Evolutionary conservation across 2,113 vertebrate genomes (phyloP).

Genomic region (Phodopus roborovskii): DNA sequence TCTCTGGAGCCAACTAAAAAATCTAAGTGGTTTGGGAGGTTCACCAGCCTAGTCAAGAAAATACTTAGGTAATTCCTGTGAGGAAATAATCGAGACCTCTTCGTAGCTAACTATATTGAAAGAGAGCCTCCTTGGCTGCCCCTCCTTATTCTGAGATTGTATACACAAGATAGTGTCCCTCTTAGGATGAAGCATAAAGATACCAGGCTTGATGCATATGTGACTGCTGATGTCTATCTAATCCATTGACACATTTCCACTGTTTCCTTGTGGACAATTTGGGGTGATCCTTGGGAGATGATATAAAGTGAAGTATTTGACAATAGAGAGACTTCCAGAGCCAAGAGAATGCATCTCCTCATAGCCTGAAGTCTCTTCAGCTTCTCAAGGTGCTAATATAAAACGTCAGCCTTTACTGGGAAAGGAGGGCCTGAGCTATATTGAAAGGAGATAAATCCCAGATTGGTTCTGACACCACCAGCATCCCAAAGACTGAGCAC

Average conservation of each 20-base stretch:
- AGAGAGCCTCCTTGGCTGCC: background rate
- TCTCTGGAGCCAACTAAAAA: background rate
- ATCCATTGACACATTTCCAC: background rate
- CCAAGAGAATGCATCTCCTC: background rate
- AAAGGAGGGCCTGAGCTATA: slow-evolving; percentile 62
- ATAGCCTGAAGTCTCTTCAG: too few species aligned
- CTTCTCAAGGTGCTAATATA: background rate
- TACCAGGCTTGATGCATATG: background rate
- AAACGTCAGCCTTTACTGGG: background rate
- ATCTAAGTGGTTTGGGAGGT: background rate
- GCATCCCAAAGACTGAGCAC: background rate
- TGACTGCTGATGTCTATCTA: background rate
- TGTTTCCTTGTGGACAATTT: background rate
- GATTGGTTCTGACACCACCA: background rate
- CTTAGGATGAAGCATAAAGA: background rate
- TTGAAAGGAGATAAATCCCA: slow-evolving; percentile 57
- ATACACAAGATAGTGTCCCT: background rate
- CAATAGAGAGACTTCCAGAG: background rate
- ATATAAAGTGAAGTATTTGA: slow-evolving; percentile 1
- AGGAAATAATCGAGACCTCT: background rate
- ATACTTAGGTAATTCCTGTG: background rate
- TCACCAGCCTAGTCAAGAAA: background rate
- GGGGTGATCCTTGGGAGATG: background rate
- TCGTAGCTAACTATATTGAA: background rate
- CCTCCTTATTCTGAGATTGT: background rate